These are phyloP conservation scores for Paguma larvata DNA, from an alignment of 2,797 vertebrate genomes.

Conservation along the genomic window DNA sequence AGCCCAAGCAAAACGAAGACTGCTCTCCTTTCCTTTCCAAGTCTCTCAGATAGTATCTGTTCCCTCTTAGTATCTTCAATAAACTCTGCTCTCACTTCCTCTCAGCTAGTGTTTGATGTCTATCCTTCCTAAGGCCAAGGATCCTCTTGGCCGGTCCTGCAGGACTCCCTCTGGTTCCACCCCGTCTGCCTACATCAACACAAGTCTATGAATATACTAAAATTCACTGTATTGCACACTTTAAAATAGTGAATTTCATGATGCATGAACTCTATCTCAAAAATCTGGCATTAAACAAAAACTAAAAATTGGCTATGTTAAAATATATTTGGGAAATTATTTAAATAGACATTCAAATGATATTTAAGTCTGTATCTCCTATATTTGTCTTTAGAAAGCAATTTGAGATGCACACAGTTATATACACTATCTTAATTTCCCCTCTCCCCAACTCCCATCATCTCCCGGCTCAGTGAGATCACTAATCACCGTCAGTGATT, in stretches of 20 bases:
- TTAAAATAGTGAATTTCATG: constrained; percentile 5
- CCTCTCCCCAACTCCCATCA: not conserved
- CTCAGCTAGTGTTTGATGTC: not conserved
- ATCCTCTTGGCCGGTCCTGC: not conserved
- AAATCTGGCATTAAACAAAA: not conserved
- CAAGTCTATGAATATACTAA: not conserved
- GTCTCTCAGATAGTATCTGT: not conserved
- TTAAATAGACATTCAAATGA: not conserved
- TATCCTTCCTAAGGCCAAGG: not conserved
- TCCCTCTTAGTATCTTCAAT: not conserved
- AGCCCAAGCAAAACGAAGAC: not conserved
- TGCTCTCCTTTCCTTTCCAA: not conserved
- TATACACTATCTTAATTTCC: not conserved
- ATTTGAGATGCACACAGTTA: not conserved
- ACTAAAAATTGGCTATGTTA: not conserved
- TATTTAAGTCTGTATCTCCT: not conserved
- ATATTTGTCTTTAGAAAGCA: constrained; percentile 26
- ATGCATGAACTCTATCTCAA: not conserved
- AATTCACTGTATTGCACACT: not conserved
- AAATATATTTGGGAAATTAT: not conserved
- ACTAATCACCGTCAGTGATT: not conserved
- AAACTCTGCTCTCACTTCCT: not conserved
- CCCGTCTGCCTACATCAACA: not conserved
- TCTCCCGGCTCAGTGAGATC: too few relatives aligned
- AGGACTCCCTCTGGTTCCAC: not conserved